Evolutionary conservation across 2,113 vertebrate species (phyloP).

Genomic region (Neodontobutis hainanensis): DNA sequence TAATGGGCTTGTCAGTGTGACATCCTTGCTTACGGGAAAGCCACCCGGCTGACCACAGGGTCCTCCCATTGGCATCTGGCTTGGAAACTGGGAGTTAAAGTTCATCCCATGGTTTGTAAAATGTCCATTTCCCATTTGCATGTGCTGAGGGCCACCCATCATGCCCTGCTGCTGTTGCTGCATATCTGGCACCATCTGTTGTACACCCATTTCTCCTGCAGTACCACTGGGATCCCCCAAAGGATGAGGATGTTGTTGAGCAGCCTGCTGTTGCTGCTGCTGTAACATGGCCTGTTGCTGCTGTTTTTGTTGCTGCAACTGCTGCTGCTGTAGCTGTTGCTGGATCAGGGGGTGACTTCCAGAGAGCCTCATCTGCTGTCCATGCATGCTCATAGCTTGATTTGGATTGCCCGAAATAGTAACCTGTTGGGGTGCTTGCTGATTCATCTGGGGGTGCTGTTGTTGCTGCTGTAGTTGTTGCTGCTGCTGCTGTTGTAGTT

Average conservation of each 20-base stretch:
- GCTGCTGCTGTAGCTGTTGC: conserved; percentile 84
- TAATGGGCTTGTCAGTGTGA: conserved; percentile 94
- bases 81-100: conserved; percentile 85
- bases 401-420: conserved; percentile 87
- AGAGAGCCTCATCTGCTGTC: conserved; percentile 88
- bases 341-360: conserved; percentile 88
- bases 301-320: conserved; percentile 74
- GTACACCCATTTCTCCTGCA: conserved; percentile 82
- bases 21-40: conserved; percentile 95
- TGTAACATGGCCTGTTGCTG: conserved; percentile 74
- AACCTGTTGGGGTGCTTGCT: conserved; percentile 84
- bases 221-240: conserved; percentile 82
- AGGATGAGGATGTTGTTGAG: conserved; percentile 82
- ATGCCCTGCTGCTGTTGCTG: conserved; percentile 88
- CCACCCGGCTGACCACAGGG: conserved; percentile 87
- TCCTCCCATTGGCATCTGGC: conserved; percentile 85
- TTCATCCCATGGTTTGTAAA: conserved; percentile 91
- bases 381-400: conserved; percentile 92
- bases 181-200: conserved; percentile 92
- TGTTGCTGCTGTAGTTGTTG: conserved; percentile 78
- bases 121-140: conserved; percentile 94
- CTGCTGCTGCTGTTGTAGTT: conserved; percentile 70
- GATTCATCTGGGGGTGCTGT: conserved; percentile 83
- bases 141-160: conserved; percentile 88
- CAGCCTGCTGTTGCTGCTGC: conserved; percentile 76